Evolutionary conservation across 23 tunicate genomes (phyloP).

Genomic region (Ciona savignyi): DNA sequence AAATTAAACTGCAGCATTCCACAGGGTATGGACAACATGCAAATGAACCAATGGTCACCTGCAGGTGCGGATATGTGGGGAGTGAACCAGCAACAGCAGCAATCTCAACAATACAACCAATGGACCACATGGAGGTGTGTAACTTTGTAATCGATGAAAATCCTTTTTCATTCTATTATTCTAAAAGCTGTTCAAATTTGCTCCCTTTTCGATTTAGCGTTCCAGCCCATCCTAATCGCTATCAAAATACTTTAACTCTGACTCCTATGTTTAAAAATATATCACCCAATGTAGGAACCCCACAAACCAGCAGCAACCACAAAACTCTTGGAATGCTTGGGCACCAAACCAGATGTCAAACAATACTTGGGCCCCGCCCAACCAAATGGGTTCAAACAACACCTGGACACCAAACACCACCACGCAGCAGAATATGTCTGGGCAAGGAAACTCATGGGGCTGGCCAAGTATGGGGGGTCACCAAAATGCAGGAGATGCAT

Average conservation of each 20-base stretch:
- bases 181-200: no score
- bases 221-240: no score
- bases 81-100: conserved; percentile 27
- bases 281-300: conserved; percentile 1
- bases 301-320: conserved; percentile 40
- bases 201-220: no score
- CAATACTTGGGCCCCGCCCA: conserved; percentile 64
- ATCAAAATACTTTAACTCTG: no score
- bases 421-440: conserved; percentile 38
- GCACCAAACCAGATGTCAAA: conserved; percentile 32
- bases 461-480: conserved; percentile 57
- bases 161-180: no score
- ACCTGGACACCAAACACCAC: conserved; percentile 24
- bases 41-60: conserved; percentile 63
- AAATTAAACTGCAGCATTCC: background rate
- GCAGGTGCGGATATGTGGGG: conserved; percentile 54
- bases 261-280: no score
- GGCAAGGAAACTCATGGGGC: conserved; percentile 59
- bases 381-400: background rate
- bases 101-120: conserved; percentile 37
- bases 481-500: conserved; percentile 49
- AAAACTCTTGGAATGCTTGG: conserved; percentile 65
- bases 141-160: no score
- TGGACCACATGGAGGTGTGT: conserved; percentile 53
- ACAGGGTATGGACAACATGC: conserved; percentile 15